Conservation (phyloP, 2,888 invertebrate species). For the Heliconius sara region DNA sequence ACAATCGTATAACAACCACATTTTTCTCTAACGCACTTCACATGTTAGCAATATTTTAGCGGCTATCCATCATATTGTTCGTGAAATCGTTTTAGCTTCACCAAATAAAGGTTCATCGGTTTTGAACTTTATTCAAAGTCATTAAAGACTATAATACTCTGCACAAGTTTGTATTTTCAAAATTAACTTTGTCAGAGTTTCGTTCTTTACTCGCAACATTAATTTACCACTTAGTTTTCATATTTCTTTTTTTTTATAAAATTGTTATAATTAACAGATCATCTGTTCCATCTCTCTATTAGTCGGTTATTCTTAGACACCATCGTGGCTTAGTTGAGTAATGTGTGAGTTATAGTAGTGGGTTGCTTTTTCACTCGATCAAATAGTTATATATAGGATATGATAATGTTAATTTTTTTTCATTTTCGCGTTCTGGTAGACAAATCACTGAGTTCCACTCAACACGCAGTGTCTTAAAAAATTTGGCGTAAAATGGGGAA, state of each 20-base stretch:
- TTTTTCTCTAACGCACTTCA: conserved; percentile 36
- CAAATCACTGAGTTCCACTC: too few relatives aligned
- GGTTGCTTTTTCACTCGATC: not conserved
- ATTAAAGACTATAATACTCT: not conserved
- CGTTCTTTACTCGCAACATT: conserved; percentile 6
- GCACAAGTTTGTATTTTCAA: not conserved
- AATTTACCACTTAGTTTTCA: not conserved
- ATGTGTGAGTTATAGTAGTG: not conserved
- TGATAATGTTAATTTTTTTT: too few relatives aligned
- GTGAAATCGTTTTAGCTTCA: conserved; percentile 39
- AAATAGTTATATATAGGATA: not conserved
- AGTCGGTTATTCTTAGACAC: not conserved
- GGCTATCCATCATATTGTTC: conserved; percentile 44
- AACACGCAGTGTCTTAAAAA: too few relatives aligned
- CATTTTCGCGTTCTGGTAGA: too few relatives aligned
- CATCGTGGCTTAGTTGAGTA: not conserved
- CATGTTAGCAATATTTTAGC: conserved; percentile 48
- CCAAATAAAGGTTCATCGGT: not conserved
- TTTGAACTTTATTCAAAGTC: not conserved
- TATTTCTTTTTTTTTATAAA: not conserved
- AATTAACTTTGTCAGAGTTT: conserved; percentile 15
- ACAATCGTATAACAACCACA: not conserved
- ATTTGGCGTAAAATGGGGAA: too few relatives aligned
- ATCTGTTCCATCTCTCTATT: not conserved
- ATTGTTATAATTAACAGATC: too few relatives aligned